Conservation (phyloP, 92 coral and sea anemone species). For the Scolanthus callimorphus region DNA sequence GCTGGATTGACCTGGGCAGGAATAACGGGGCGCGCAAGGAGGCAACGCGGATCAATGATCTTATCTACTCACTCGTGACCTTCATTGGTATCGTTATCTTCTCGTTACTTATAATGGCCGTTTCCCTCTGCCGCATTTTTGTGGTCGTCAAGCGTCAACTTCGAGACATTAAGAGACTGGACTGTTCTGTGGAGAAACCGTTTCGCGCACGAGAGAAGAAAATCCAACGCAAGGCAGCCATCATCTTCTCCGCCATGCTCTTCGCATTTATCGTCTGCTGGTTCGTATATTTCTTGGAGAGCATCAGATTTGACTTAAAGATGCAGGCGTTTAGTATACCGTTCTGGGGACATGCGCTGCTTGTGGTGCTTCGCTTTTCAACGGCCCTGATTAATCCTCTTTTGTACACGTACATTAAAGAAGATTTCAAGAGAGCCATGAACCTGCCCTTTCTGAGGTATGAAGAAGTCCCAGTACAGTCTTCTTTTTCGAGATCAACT, state of each 20-base stretch:
- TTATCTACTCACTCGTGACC: slow-evolving; percentile 34
- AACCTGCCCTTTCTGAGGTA: slow-evolving; percentile 14
- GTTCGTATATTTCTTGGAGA: slow-evolving; percentile 66
- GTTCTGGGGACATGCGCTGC: slow-evolving; percentile 14
- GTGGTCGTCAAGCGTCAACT: slow-evolving; percentile 43
- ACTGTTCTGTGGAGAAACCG: slow-evolving; percentile 26
- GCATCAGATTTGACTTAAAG: slow-evolving; percentile 35
- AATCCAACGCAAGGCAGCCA: slow-evolving; percentile 55
- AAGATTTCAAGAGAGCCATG: slow-evolving; percentile 67
- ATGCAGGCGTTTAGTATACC: slow-evolving; percentile 21
- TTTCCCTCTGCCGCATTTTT: slow-evolving; percentile 46
- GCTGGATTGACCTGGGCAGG: slow-evolving; percentile 21
- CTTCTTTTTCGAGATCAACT: too few relatives aligned
- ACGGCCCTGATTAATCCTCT: slow-evolving; percentile 63
- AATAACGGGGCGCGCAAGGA: not conserved
- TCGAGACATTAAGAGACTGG: slow-evolving; percentile 29
- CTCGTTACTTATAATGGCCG: slow-evolving; percentile 51
- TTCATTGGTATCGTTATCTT: slow-evolving; percentile 34
- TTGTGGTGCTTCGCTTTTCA: slow-evolving; percentile 55
- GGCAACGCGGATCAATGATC: slow-evolving; percentile 1
- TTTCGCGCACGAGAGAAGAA: slow-evolving; percentile 8
- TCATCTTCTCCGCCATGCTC: slow-evolving; percentile 65
- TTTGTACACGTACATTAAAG: slow-evolving; percentile 64
- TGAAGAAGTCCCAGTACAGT: too few relatives aligned
- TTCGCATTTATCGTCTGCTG: slow-evolving; percentile 60